Evolutionary conservation across 2,113 vertebrate genomes (phyloP).

Genomic region (Perca fluviatilis): DNA sequence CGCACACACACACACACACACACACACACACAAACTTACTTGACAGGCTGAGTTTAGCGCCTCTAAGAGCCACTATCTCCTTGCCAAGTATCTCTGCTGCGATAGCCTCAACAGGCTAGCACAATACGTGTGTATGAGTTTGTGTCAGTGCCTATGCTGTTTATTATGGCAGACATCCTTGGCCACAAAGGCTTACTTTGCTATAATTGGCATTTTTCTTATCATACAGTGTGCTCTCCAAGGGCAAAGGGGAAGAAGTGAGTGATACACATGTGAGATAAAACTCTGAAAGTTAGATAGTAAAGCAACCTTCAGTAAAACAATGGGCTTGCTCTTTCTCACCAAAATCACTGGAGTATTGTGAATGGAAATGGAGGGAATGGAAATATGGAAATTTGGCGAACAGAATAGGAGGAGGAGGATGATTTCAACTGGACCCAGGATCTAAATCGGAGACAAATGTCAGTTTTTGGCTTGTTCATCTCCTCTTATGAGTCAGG

Average conservation of each 20-base stretch:
- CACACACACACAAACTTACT: too few relatives aligned
- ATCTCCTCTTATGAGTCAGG: slow-evolving; percentile 16
- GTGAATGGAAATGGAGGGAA: slow-evolving; percentile 36
- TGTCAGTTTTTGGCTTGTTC: slow-evolving; percentile 44
- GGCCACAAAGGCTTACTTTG: slow-evolving; percentile 34
- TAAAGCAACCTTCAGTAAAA: background rate
- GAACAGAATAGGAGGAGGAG: background rate
- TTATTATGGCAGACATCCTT: slow-evolving; percentile 47
- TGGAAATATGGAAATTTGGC: slow-evolving; percentile 46
- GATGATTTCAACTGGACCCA: slow-evolving; percentile 16
- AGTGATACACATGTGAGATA: slow-evolving; percentile 1
- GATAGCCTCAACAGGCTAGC: slow-evolving; percentile 35
- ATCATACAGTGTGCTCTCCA: slow-evolving; percentile 40
- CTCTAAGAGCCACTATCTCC: slow-evolving; percentile 22
- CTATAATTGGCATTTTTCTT: slow-evolving; percentile 75
- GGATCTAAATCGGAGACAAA: slow-evolving; percentile 52
- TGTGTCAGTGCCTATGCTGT: slow-evolving; percentile 26
- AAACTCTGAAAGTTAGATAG: background rate
- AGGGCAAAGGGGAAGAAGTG: slow-evolving; percentile 25
- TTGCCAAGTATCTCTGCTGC: slow-evolving; percentile 40
- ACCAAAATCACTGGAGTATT: background rate
- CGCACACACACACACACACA: background rate
- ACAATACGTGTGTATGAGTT: slow-evolving; percentile 13
- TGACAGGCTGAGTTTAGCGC: slow-evolving; percentile 9
- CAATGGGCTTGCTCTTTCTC: background rate